phyloP scores from a whole-genome alignment of 2,113 vertebrate genomes.

The Pungitius pungitius region DNA sequence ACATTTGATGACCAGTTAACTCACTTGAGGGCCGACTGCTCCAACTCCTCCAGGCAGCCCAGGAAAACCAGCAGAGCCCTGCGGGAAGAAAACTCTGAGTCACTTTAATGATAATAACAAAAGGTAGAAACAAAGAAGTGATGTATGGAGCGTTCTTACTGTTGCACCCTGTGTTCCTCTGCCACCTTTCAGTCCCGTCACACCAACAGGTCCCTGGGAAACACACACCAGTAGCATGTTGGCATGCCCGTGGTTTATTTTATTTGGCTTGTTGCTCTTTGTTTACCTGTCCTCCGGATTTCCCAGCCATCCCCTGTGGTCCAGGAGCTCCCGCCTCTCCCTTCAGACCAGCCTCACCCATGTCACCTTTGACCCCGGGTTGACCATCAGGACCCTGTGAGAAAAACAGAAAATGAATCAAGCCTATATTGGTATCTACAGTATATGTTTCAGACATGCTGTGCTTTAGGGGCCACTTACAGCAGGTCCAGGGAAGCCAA shows the following conservation, averaged over 20 bases:
- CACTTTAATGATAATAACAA: not conserved
- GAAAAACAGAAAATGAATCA: not conserved
- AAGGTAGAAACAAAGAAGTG: not conserved
- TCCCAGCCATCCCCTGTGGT: constrained; percentile 91
- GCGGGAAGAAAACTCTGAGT: not conserved
- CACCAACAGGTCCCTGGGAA: constrained; percentile 87
- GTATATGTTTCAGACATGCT: not conserved
- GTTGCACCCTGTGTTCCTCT: constrained; percentile 93
- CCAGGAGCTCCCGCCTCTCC: constrained; percentile 92
- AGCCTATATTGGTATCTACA: not conserved
- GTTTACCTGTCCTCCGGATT: constrained; percentile 86
- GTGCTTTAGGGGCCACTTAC: constrained; percentile 76
- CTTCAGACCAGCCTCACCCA: constrained; percentile 91
- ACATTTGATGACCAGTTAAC: constrained; percentile 62
- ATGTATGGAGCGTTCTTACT: constrained; percentile 77
- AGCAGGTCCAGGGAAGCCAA: constrained; percentile 91
- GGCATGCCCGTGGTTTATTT: not conserved
- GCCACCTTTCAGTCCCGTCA: constrained; percentile 93
- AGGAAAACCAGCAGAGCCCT: constrained; percentile 97
- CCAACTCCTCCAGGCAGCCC: constrained; percentile 94
- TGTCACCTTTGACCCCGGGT: constrained; percentile 94
- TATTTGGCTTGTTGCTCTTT: no score
- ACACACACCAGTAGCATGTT: constrained; percentile 5
- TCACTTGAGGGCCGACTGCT: constrained; percentile 88
- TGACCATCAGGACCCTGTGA: constrained; percentile 92